Base-by-base conservation (phyloP, 2,888 invertebrate genomes). In the Scaptomyza caliginosa region DNA sequence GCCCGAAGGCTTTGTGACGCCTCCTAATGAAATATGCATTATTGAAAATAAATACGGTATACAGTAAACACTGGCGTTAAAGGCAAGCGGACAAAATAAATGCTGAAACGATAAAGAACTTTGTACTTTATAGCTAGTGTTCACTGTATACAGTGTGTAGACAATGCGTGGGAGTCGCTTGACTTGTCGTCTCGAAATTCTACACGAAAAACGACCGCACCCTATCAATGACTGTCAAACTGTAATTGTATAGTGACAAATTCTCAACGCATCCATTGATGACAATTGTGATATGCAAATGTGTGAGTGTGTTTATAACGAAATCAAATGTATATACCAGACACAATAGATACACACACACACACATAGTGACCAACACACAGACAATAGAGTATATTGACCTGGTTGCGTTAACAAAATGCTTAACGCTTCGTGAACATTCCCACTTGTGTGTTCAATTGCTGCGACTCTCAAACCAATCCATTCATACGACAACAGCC, bases 371-470 rank as follows among this genome's bases (percentile, higher is more conserved):
- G 21, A 21, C 4, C 3, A 4, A 34, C 0, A 34, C 16, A 8
- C 16, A 34, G 3, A 34, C 34, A 34, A 34, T 8, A 11, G 11
- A 19, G 38, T 39, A 21, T 39, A 21, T 39, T 36, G 34, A 36
- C 23, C 21, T 32, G 67, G 19, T 68, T 48, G n/a, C 57, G 28
- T 62, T 58, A 67, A 67, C 67, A 67, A 54, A 73, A 67, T 67
- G 73, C 68, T 73, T 73, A 59, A 83, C 67, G 77, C 81, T 67
- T 71, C 65, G 63, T 80, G 77, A 70, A 74, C 71, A 80, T 74
- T 80, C 3, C 71, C 80, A 83, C 68, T 77, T 77, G 68, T 69
- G 58, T 71, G 78, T 71, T 78, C 78, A 78, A 81, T 74, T 71
- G 80, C 74, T 76, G 55, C 56, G 57, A 56, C 52, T 56, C 57